Base-by-base conservation (phyloP, 2,888 invertebrate genomes). In the Eucriotettix oculatus region DNA sequence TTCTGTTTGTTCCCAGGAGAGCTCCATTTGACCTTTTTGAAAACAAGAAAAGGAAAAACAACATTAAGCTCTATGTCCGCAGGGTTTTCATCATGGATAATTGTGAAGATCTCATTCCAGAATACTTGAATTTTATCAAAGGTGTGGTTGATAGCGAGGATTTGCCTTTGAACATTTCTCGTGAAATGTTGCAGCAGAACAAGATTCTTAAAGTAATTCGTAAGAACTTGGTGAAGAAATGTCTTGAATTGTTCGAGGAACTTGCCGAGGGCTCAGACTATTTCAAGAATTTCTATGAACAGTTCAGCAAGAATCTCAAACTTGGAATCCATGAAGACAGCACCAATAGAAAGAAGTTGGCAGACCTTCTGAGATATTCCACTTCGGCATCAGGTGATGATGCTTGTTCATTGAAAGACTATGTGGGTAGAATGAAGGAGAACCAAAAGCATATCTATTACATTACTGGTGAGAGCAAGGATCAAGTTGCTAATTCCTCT, bases 31-130 rank as follows among this genome's bases (percentile, higher is more conserved):
- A 99, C 76, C 81, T 99, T 56, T 99, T 99, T 67, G 98, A 99
- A 72, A 97, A 95, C 78, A 93, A 93, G 76, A 98, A 97, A 75
- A 87, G 90, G 73, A 95, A 96, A 80, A 98, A 98, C 78, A 95
- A 96, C 79, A 98, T 99, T 72, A 99, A 99, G 72, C 74, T 98
- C 71, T 98, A 99, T 68, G 98, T 99, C 0, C 84, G 98, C 58
- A 82, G 98, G 64, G 98, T 99, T 0, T 99, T 99, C 81, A 99
- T 99, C 75, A 98, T 98, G 97, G 98, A 99, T 77, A 98, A 98
- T 79, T 98, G 98, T 70, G 97, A 98, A 71, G 98, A 99, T 71
- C 80, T 99, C n/a, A 98, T 99, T 71, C 98, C 98, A 0, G 97
- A 98, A 73, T 99, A 98, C 76, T 78, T 99, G 66, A 97, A 92